Conservation (phyloP, 2,888 invertebrate genomes). For the Idaea biselata region DNA sequence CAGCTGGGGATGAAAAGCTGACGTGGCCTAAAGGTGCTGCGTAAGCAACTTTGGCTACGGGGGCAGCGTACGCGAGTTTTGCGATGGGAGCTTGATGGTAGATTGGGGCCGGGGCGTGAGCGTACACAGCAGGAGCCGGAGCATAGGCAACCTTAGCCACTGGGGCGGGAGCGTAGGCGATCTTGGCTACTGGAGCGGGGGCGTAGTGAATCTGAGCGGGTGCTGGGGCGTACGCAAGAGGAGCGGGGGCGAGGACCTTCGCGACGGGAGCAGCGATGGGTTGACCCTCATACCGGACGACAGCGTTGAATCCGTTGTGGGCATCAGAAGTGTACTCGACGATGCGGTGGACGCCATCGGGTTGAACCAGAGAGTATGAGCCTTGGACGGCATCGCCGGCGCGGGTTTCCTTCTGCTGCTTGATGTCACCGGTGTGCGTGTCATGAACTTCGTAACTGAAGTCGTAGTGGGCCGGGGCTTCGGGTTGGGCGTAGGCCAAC, state of each 20-base stretch:
- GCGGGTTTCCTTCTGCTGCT: slow-evolving; percentile 70
- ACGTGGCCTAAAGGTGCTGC: slow-evolving; percentile 47
- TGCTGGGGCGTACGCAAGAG: slow-evolving; percentile 40
- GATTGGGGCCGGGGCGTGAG: slow-evolving; percentile 30
- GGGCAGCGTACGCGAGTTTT: slow-evolving; percentile 34
- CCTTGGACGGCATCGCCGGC: slow-evolving; percentile 68
- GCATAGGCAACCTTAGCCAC: slow-evolving; percentile 40
- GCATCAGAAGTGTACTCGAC: slow-evolving; percentile 72
- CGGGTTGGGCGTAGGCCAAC: slow-evolving; percentile 55
- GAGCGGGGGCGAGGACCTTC: slow-evolving; percentile 42
- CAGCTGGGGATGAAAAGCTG: slow-evolving; percentile 59
- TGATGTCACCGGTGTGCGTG: slow-evolving; percentile 66
- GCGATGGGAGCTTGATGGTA: slow-evolving; percentile 7
- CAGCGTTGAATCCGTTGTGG: slow-evolving; percentile 69
- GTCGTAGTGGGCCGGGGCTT: slow-evolving; percentile 67
- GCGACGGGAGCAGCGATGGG: slow-evolving; percentile 43
- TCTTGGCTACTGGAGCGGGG: slow-evolving; percentile 27
- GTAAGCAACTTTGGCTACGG: slow-evolving; percentile 38
- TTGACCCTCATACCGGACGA: slow-evolving; percentile 68
- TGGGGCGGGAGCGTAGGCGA: slow-evolving; percentile 36
- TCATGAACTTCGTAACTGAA: slow-evolving; percentile 72
- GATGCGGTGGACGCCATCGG: slow-evolving; percentile 68
- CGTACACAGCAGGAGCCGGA: slow-evolving; percentile 39
- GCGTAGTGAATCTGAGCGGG: slow-evolving; percentile 32
- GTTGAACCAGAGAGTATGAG: slow-evolving; percentile 73